These are phyloP conservation scores for Thelaira solivaga DNA, from an alignment of 2,888 invertebrate species.

Conservation along the genomic window DNA sequence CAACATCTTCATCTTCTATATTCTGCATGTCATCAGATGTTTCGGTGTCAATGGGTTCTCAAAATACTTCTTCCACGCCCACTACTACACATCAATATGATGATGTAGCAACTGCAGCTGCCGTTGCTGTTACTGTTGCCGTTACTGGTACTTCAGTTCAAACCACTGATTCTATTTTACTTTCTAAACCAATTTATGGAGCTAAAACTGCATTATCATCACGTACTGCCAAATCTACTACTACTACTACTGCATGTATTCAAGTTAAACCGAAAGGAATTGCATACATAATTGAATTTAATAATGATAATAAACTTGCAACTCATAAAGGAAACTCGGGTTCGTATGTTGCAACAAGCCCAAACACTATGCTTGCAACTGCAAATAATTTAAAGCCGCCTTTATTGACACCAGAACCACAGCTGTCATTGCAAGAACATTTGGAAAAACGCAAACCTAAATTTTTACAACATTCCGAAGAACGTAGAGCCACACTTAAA, in stretches of 20 bases:
- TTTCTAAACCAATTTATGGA: constrained; percentile 66
- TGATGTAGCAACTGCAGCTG: constrained; percentile 65
- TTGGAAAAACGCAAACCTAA: constrained; percentile 84
- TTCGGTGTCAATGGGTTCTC: constrained; percentile 73
- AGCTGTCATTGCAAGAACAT: constrained; percentile 82
- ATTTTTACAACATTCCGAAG: constrained; percentile 80
- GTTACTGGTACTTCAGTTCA: constrained; percentile 66
- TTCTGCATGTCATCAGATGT: constrained; percentile 75
- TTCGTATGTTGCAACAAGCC: background rate
- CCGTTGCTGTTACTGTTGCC: background rate
- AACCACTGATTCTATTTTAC: constrained; percentile 68
- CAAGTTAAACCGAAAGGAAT: constrained; percentile 73
- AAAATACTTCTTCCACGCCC: constrained; percentile 66
- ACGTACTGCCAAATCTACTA: background rate
- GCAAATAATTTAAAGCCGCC: constrained; percentile 11
- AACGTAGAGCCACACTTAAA: constrained; percentile 73
- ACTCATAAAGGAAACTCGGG: background rate
- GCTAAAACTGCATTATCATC: constrained; percentile 41
- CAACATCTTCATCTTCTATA: constrained; percentile 68
- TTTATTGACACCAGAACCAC: constrained; percentile 16
- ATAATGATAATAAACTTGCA: constrained; percentile 36
- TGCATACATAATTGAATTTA: constrained; percentile 73
- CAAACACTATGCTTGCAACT: background rate
- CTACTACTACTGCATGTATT: constrained; percentile 48
- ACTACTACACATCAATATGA: constrained; percentile 77